Evolutionary conservation across 2,113 vertebrate genomes (phyloP), one percentile per base, ranked within the genome.

Genomic region (Eclectus roratus): DNA sequence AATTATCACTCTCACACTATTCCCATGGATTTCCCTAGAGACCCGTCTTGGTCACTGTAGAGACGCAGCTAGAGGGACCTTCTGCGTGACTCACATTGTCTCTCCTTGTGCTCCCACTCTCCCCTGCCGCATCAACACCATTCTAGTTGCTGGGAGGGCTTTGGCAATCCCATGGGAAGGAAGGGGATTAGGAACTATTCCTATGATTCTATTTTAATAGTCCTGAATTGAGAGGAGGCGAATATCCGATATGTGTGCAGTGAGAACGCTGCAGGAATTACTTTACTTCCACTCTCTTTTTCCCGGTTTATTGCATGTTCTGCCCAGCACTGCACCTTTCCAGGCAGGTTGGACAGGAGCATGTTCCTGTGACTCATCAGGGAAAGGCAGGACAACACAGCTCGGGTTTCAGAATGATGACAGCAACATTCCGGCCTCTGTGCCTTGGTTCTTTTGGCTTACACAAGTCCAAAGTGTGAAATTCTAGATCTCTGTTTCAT

Each of bases 31-130:
- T 29, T 83, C 46, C 25, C 19, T 8, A 19, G 33, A 33, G 21
- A 31, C 13, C 41, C 27, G 8, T 23, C 37, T 41, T 6, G 19
- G 31, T 31, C 68, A 27, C 18, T 13, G 27, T 7, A 33, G 31
- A 52, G 39, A 43, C 14, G 1, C 27, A 79, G 25, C 4, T 1
- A 21, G 21, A 24, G 28, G 69, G 24, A 60, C 16, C 13, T 50
- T 23, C 6, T 0, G 0, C 18, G 46, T 15, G 14, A 90, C 14
- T n/a, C 50, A 11, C 7, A 3, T 1, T 2, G 5, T 18, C 65
- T 49, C 3, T 18, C 46, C 24, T 12, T 1, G 1, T 11, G 4
- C 28, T 13, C 35, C 21, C 14, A 2, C 41, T 27, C 43, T 25
- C 6, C 27, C 29, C 17, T 4, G 7, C 23, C 19, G 41, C 8